Evolutionary conservation across 2,113 vertebrate genomes (phyloP).

Genomic region (Laterallus jamaicensis): DNA sequence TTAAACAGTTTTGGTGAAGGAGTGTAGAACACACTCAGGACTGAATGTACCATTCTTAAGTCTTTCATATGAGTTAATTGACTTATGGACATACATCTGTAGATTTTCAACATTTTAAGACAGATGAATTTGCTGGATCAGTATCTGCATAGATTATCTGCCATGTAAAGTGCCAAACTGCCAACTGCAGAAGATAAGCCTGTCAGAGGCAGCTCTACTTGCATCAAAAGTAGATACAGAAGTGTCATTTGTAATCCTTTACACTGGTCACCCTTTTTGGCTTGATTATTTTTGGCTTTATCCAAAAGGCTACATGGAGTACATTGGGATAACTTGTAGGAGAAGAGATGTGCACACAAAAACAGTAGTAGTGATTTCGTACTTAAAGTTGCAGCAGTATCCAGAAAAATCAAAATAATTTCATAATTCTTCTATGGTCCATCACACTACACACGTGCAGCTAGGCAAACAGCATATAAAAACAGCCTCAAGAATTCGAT

Average conservation of each 20-base stretch:
- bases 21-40: not conserved
- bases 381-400: not conserved
- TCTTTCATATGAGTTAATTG: not conserved
- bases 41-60: not conserved
- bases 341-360: not conserved
- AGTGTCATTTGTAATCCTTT: not conserved
- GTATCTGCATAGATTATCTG: slow-evolving; percentile 36
- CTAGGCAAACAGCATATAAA: not conserved
- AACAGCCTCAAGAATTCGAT: rapidly evolving
- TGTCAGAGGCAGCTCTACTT: not conserved
- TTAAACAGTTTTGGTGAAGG: not conserved
- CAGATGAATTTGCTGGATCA: slow-evolving; percentile 9
- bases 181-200: not conserved
- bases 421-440: not conserved
- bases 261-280: not conserved
- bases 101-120: not conserved
- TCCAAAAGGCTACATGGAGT: not conserved
- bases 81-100: not conserved
- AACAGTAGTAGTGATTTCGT: not conserved
- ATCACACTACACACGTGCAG: not conserved
- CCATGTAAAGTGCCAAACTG: not conserved
- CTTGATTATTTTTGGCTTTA: not conserved
- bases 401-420: not conserved
- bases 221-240: not conserved
- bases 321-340: not conserved